These are phyloP conservation scores for Chlorops oryzae DNA, from an alignment of 1,140 invertebrate species.

Conservation along the genomic window DNA sequence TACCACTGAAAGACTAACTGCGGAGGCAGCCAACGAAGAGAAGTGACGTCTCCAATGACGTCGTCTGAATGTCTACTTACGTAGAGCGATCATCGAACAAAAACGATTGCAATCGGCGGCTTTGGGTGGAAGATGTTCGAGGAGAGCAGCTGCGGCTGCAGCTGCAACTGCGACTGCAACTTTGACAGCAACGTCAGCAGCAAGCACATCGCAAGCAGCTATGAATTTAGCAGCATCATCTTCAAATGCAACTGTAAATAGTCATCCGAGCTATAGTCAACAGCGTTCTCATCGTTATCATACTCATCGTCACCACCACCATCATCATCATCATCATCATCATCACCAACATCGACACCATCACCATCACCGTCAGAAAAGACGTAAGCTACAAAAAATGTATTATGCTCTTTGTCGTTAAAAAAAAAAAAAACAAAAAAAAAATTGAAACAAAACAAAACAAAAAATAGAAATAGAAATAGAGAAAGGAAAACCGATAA, in stretches of 20 bases:
- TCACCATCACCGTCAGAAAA: conserved; percentile 35
- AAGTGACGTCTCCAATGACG: conserved; percentile 44
- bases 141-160: conserved; percentile 14
- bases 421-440: too few species aligned
- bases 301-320: conserved; percentile 23
- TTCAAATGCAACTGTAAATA: conserved; percentile 41
- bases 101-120: conserved; percentile 22
- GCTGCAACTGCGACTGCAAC: background rate
- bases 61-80: too few species aligned
- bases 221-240: conserved; percentile 15
- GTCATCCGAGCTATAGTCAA: conserved; percentile 28
- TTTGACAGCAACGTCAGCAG: background rate
- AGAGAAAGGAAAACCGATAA: too few species aligned
- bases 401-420: conserved; percentile 47
- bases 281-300: conserved; percentile 7
- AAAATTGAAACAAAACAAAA: too few species aligned
- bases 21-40: conserved; percentile 32
- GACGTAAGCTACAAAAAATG: conserved; percentile 46
- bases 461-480: too few species aligned
- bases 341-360: conserved; percentile 23
- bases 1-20: conserved; percentile 9
- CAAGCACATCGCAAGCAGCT: background rate
- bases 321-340: conserved; percentile 35
- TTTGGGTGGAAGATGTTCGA: too few species aligned
- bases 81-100: background rate